phyloP scores from a whole-genome alignment of 2,113 vertebrate genomes.

The Aegotheles bennettii region DNA sequence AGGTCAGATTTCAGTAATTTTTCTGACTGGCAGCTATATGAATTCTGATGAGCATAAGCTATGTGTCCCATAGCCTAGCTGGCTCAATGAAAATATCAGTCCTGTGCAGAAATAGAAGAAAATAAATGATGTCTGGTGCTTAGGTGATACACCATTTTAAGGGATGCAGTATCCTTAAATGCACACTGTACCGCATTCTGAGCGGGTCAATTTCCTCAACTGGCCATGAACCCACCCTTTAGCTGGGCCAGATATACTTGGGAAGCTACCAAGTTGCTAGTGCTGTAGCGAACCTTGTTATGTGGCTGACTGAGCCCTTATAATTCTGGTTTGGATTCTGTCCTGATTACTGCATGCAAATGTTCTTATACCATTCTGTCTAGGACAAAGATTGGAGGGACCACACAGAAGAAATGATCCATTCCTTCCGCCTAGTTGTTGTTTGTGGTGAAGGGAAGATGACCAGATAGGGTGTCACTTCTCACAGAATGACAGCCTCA shows the following conservation, averaged over 20 bases:
- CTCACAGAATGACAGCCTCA: not conserved
- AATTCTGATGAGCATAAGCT: not conserved
- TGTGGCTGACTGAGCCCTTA: not conserved
- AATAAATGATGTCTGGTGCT: not conserved
- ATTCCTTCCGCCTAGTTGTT: not conserved
- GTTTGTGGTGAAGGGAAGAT: not conserved
- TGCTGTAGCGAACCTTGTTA: not conserved
- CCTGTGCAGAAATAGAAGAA: not conserved
- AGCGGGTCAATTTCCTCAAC: not conserved
- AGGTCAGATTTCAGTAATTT: not conserved
- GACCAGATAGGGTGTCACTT: not conserved
- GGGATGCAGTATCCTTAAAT: not conserved
- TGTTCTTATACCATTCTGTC: not conserved
- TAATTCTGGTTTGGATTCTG: constrained; percentile 8
- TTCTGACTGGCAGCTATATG: not conserved
- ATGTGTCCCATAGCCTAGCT: not conserved
- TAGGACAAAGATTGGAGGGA: not conserved
- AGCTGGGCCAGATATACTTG: not conserved
- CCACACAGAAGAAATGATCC: constrained; percentile 2
- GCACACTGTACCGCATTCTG: not conserved
- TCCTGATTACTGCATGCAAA: not conserved
- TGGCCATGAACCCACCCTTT: not conserved
- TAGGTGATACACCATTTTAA: not conserved
- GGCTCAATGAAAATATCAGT: not conserved
- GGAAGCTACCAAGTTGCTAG: not conserved